Evolutionary conservation across 2,113 vertebrate species (phyloP), one percentile per base, ranked within the genome.

Genomic region (Thunnus maccoyii): DNA sequence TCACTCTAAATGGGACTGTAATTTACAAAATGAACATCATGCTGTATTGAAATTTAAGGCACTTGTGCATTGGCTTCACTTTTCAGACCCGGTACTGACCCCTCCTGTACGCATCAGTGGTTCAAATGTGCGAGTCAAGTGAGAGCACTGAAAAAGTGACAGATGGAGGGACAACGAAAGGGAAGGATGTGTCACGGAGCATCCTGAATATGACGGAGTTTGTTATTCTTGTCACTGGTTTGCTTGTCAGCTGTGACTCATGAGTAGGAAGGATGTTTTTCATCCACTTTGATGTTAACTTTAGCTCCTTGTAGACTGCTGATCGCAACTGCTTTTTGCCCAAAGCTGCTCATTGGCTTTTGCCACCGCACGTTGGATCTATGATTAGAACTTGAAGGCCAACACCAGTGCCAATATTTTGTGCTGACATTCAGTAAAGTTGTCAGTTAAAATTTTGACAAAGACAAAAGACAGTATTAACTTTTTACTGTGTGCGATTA

Each of bases 161-260:
- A 83, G 65, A 77, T 2, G 22, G 75, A 46, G 30, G 36, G 25
- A 57, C 58, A 25, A 44, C 0, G 52, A 44, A 47, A 46, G 48
- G 85, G 82, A 84, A 87, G 88, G 83, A 89, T 72, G 70, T 86
- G 87, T 81, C 87, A 78, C 41, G 5, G 14, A 64, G 69, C 65
- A 80, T 91, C 84, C 87, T 76, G 68, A 74, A 6, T 32, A 56
- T 22, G 58, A 72, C 25, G 18, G 18, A 18, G 6, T 20, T 46
- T 17, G 66, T 15, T 51, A 71, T 51, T 77, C 41, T 2, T 76
- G 76, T 82, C 71, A 56, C 27, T 44, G 56, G 10, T 65, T 50
- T 4, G 0, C 55, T 20, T 67, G 48, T 57, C 66, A 51, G 41
- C 60, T 57, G 51, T 54, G 63, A 72, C 57, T 76, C 27, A 63